Conservation (phyloP, 2,888 invertebrate genomes). For the Tholera decimalis region DNA sequence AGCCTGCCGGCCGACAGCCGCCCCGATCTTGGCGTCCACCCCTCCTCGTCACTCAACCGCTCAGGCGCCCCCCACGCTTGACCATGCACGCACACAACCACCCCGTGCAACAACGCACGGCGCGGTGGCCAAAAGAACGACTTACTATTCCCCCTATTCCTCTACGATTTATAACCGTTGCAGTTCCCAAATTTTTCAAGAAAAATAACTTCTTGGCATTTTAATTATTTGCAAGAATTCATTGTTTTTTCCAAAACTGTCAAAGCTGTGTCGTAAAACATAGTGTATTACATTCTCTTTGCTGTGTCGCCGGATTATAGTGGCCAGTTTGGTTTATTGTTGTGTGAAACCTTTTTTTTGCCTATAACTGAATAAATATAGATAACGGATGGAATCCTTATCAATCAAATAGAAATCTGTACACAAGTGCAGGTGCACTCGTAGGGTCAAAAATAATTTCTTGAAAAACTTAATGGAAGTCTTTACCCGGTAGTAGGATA, state of each 20-base stretch:
- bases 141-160: constrained; percentile 23
- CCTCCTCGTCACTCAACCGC: constrained; percentile 66
- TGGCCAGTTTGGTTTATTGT: constrained; percentile 30
- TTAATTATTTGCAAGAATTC: constrained; percentile 8
- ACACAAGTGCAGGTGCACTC: no score
- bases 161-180: constrained; percentile 3
- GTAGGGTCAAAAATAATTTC: no score
- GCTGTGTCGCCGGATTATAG: not conserved
- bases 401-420: no score
- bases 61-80: constrained; percentile 59
- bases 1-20: constrained; percentile 82
- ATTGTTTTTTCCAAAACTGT: constrained; percentile 20
- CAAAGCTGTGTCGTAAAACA: no score
- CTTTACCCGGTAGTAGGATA: no score
- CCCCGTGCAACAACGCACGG: constrained; percentile 17
- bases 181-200: constrained; percentile 1
- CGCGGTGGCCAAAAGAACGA: no score
- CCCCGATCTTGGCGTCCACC: constrained; percentile 80
- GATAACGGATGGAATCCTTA: no score
- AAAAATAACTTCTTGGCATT: constrained; percentile 2
- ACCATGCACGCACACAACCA: constrained; percentile 48
- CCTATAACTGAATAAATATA: no score
- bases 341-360: constrained; percentile 4
- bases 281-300: no score
- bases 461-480: no score